Evolutionary conservation across 2,797 vertebrate species (phyloP), one percentile per base, ranked within the genome.

Genomic region (Pseudomugil gertrudae): DNA sequence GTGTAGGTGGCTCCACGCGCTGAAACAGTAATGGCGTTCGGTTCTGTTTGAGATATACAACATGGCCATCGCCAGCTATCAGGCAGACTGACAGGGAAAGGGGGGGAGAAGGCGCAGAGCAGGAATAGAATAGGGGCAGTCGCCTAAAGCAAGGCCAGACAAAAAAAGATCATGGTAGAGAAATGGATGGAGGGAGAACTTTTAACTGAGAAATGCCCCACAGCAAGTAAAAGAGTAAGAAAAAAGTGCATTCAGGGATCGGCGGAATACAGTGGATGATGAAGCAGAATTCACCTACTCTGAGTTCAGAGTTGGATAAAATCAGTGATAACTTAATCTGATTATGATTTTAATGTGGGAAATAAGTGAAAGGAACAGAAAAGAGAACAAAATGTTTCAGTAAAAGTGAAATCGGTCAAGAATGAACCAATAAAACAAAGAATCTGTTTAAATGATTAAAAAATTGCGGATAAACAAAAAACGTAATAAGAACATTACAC

Each of bases 11-110:
- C 89, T 97, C 97, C 96, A 98, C 95, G 81, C 95, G 96, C 93
- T 98, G 96, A 95, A 98, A 98, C 95, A 98, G 96, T 94, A 98
- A 95, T 71, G 97, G 95, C 60, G 96, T 98, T 92, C 96, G 97
- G 93, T 98, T 98, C 96, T 98, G 94, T 82, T 90, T 93, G 89
- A 95, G 90, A 92, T 94, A 92, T 94, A 94, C 92, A 94, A 95
- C 94, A 95, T 93, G 93, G 92, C 93, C 93, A 85, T 80, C 72
- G 83, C 68, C 90, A 91, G 90, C 90, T 91, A 94, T 90, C 93
- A 95, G 93, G 92, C 91, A 94, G 90, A 93, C 92, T 90, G 92
- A 90, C 88, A 91, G 89, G 90, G 87, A 86, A 90, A 87, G 89
- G n/a, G 87, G 73, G 84, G 83, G 86, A 87, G 73, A 78, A 74